These are phyloP conservation scores for Dendroctonus ponderosae DNA, from an alignment of 1,140 invertebrate genomes.

Conservation along the genomic window DNA sequence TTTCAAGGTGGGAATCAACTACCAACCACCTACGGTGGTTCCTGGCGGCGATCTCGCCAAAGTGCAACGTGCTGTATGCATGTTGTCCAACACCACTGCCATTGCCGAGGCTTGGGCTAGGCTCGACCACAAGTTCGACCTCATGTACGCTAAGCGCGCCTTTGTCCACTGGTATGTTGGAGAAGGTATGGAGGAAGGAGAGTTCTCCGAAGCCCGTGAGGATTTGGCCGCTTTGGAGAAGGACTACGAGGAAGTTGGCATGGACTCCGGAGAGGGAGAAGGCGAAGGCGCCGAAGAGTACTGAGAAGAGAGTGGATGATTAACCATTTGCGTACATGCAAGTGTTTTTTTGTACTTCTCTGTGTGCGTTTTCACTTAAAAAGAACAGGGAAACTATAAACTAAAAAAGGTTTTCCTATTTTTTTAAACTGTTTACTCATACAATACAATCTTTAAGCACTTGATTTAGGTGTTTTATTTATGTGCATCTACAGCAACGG, in stretches of 20 bases:
- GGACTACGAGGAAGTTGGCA: constrained; percentile 59
- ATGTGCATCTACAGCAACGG: too few species aligned
- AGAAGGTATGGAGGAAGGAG: constrained; percentile 77
- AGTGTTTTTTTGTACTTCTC: too few species aligned
- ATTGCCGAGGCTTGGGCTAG: constrained; percentile 63
- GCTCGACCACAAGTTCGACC: constrained; percentile 77
- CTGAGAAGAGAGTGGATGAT: constrained; percentile 36
- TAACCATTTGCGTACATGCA: too few species aligned
- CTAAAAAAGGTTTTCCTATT: too few species aligned
- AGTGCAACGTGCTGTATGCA: constrained; percentile 66
- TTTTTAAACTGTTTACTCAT: too few species aligned
- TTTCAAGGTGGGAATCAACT: constrained; percentile 61
- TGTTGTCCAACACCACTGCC: constrained; percentile 52
- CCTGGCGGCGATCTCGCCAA: constrained; percentile 67
- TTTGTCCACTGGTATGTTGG: constrained; percentile 77
- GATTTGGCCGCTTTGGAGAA: constrained; percentile 62
- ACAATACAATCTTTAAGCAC: too few species aligned
- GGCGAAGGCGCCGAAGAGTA: too few species aligned
- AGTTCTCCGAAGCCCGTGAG: constrained; percentile 83
- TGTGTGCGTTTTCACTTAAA: too few species aligned
- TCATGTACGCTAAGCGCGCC: constrained; percentile 76
- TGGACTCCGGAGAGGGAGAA: constrained; percentile 35
- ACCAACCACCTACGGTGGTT: constrained; percentile 71
- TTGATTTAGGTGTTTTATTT: too few species aligned
- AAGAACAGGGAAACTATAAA: too few species aligned